Percentiles rank a stretch among this genome's conserved stretches.
Conservation (phyloP, 2,113 vertebrate genomes). For the Trematomus loennbergii region DNA sequence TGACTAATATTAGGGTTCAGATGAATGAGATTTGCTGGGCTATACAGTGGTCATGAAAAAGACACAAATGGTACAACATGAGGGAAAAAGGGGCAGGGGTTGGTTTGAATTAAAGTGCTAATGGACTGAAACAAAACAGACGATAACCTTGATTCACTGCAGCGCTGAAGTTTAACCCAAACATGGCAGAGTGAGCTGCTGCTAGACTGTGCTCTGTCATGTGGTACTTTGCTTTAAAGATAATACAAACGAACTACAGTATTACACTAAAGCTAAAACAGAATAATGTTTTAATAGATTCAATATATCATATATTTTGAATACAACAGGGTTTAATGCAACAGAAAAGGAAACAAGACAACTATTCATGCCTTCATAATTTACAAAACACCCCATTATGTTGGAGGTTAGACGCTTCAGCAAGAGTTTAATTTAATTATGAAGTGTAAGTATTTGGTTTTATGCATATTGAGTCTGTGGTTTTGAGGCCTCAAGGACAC, state of each 20-base stretch:
- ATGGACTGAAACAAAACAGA: slow-evolving; percentile 63
- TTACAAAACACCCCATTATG: neutral
- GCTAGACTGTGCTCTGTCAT: slow-evolving; percentile 15
- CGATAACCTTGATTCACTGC: slow-evolving; percentile 41
- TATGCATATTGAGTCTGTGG: neutral
- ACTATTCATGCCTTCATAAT: neutral
- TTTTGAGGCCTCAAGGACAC: neutral
- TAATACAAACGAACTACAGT: neutral
- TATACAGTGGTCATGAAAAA: slow-evolving; percentile 45
- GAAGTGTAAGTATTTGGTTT: neutral
- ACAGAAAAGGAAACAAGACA: neutral
- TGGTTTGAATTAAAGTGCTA: slow-evolving; percentile 61
- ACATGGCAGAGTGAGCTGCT: slow-evolving; percentile 8
- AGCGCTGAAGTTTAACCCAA: slow-evolving; percentile 24
- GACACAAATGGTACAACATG: slow-evolving; percentile 32
- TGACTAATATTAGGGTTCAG: slow-evolving; percentile 49
- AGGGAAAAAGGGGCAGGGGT: slow-evolving; percentile 25
- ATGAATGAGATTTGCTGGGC: slow-evolving; percentile 55
- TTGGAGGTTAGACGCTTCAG: neutral
- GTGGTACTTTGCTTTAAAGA: neutral
- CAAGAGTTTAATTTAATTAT: neutral
- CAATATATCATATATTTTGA: neutral
- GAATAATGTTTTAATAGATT: neutral
- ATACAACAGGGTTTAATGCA: neutral
- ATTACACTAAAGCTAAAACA: neutral